These are phyloP conservation scores for Phenacoccus solenopsis DNA, from an alignment of 1,140 invertebrate species.

Conservation along the genomic window DNA sequence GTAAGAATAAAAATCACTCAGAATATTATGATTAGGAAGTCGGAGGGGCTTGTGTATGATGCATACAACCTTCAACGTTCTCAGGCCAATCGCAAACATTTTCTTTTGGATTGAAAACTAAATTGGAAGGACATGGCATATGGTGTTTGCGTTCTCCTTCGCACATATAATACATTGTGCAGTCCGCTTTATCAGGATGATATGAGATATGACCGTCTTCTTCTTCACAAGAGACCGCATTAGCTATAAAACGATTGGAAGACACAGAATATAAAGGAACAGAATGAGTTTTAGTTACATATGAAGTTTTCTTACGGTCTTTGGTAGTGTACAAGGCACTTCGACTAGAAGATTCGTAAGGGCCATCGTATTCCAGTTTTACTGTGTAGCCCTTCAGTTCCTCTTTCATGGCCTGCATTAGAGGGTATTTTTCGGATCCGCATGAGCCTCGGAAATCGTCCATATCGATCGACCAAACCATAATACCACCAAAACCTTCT, in stretches of 20 bases:
- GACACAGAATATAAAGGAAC: background rate
- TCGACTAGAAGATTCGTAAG: slow-evolving; percentile 58
- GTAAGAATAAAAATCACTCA: too few species aligned
- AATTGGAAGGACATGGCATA: slow-evolving; percentile 89
- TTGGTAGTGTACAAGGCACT: slow-evolving; percentile 68
- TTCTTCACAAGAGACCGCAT: slow-evolving; percentile 78
- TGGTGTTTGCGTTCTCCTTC: slow-evolving; percentile 90
- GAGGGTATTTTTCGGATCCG: slow-evolving; percentile 78
- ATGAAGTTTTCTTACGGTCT: slow-evolving; percentile 63
- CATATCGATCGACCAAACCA: slow-evolving; percentile 95
- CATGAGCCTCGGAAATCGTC: slow-evolving; percentile 85
- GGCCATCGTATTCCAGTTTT: slow-evolving; percentile 71
- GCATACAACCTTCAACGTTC: slow-evolving; percentile 76
- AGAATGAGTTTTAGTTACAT: too few species aligned
- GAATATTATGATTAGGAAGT: slow-evolving; percentile 32
- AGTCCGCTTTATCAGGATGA: slow-evolving; percentile 78
- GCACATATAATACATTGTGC: slow-evolving; percentile 90
- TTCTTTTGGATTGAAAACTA: slow-evolving; percentile 85
- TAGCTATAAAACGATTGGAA: slow-evolving; percentile 44
- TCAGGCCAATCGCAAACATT: slow-evolving; percentile 95
- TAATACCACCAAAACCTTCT: slow-evolving; percentile 87
- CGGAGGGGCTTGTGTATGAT: slow-evolving; percentile 65
- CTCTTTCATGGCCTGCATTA: slow-evolving; percentile 75
- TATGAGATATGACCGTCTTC: slow-evolving; percentile 89
- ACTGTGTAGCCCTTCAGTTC: slow-evolving; percentile 74